phyloP scores from a whole-genome alignment of 2,113 vertebrate genomes.

The Phyllostomus hastatus region DNA sequence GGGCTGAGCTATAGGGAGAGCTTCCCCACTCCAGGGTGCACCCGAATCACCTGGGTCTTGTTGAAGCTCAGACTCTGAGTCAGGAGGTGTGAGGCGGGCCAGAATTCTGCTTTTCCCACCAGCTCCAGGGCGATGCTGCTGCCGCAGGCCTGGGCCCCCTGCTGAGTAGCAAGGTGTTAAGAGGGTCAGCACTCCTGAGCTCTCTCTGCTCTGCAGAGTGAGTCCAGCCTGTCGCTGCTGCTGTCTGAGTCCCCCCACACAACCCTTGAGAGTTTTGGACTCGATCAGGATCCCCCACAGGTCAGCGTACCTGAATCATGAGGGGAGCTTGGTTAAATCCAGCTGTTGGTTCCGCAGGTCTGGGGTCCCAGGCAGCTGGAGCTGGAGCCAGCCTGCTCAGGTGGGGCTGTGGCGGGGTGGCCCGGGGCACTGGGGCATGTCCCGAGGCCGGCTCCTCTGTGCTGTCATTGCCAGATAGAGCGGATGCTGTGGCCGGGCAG shows the following conservation, averaged over 20 bases:
- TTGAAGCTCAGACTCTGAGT: not conserved
- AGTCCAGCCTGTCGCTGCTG: not conserved
- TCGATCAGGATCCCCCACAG: not conserved
- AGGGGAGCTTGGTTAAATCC: not conserved
- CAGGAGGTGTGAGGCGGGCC: not conserved
- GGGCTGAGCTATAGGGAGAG: not conserved
- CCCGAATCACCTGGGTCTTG: not conserved
- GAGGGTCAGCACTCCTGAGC: not conserved
- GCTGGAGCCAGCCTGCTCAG: not conserved
- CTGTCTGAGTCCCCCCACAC: not conserved
- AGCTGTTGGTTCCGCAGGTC: not conserved
- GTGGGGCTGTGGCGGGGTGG: not conserved
- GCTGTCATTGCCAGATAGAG: conserved; percentile 82
- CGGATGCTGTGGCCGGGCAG: conserved; percentile 92
- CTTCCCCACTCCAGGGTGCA: rapidly evolving
- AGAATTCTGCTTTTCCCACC: not conserved
- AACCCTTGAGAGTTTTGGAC: not conserved
- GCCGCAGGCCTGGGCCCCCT: not conserved
- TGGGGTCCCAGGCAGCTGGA: not conserved
- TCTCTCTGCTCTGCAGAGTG: not conserved
- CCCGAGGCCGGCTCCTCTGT: not conserved
- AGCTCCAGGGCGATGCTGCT: not conserved
- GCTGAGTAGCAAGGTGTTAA: rapidly evolving
- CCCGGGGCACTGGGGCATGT: rapidly evolving
- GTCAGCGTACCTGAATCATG: not conserved